Base-by-base conservation (phyloP, 1,140 invertebrate species). In the Geopemphigus sp. region DNA sequence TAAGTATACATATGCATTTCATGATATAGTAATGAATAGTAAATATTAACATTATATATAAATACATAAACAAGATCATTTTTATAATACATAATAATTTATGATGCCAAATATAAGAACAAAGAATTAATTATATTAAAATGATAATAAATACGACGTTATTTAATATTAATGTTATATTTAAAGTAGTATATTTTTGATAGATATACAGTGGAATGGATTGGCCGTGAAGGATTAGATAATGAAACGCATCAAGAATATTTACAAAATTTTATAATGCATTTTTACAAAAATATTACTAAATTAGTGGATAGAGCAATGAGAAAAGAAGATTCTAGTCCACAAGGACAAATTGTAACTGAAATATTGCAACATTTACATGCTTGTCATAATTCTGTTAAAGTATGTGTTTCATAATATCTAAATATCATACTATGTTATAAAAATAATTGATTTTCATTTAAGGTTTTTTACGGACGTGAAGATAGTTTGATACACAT, bases 281-380 rank as follows among this genome's bases (percentile, higher is more conserved):
- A 97, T 85, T 98, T 98, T 87, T 97, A 98, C 85, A 92, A 93
- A 83, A 95, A 95, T 81, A 97, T 99, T 80, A 91, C 95, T 0
- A 95, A 96, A 83, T 88, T 97, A 5, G 94, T 97, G 5, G 95
- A 97, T 84, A 88, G 94, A 83, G 95, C 95, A 3, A 97, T 98
- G 95, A 89, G 95, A 81, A 97, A 96, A 86, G 95, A 98, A 86
- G 95, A 97, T 86, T 94, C 93, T 76, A 97, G 93, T 82, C 93
- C 94, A 17, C 94, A 96, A 84, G 95, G 95, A 22, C 93, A 95
- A 86, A 96, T 97, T 83, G 94, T 97, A 82, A 96, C 95, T 1
- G 97, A 99, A 87, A 95, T 98, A 59, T 87, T 99, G 29, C 96
- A 98, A 84, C 97, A 99, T 89, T 88, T 98, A 14, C 96, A 98